A percentile compares a stretch with the other conserved stretches of the same genome.
These are phyloP conservation scores for Hafferia zeledoni DNA, from an alignment of 2,797 vertebrate species.

Conservation along the genomic window DNA sequence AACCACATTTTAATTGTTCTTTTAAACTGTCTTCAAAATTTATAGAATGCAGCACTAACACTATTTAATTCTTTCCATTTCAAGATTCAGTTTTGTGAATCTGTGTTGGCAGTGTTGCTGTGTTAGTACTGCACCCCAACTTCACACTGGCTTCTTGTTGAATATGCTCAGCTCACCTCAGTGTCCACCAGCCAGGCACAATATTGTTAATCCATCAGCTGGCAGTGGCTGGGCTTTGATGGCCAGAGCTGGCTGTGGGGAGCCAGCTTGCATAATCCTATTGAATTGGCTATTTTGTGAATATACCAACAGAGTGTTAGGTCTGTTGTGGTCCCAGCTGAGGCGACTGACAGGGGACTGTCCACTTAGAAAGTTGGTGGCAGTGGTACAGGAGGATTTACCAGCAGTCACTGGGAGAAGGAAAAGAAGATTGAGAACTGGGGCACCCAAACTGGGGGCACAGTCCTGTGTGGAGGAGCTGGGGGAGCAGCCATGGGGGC, in stretches of 20 bases:
- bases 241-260: neutral
- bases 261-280: neutral
- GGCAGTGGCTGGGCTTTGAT: neutral
- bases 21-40: neutral
- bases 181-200: neutral
- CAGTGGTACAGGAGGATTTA: neutral
- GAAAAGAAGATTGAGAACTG: neutral
- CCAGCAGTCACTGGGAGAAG: neutral
- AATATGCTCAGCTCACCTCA: neutral
- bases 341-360: neutral
- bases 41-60: neutral
- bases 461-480: neutral
- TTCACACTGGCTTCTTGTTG: fast-evolving
- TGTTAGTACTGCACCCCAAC: neutral
- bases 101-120: neutral
- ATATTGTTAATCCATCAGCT: neutral
- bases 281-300: neutral
- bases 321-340: neutral
- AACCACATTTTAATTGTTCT: neutral
- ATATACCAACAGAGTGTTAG: neutral
- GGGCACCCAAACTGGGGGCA: neutral
- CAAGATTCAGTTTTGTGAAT: neutral
- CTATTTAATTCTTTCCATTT: neutral
- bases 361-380: neutral
- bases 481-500: neutral